Evolutionary conservation across 2,797 vertebrate genomes (phyloP).

Genomic region (Labroides dimidiatus): DNA sequence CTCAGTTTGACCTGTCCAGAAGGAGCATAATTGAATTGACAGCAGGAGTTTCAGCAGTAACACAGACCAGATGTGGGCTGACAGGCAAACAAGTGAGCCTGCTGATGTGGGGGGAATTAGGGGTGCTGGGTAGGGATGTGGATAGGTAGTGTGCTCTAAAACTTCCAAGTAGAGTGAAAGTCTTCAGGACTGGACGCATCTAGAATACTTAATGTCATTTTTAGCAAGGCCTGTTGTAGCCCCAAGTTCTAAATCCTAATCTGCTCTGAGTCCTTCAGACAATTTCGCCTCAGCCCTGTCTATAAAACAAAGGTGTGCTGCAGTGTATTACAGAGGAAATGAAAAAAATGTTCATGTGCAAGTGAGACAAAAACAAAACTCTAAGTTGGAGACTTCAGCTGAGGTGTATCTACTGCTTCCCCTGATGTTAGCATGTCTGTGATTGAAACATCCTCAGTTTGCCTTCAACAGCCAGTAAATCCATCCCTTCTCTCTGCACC

Average conservation of each 20-base stretch:
- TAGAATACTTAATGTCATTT: slow-evolving; percentile 13
- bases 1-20: slow-evolving; percentile 47
- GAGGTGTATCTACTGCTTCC: no score
- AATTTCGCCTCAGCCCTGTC: background rate
- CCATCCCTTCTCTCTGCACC: slow-evolving; percentile 31
- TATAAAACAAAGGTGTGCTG: background rate
- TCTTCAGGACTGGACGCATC: slow-evolving; percentile 2
- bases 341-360: background rate
- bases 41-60: slow-evolving; percentile 65
- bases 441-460: slow-evolving; percentile 45
- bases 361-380: no score
- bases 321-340: background rate
- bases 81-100: slow-evolving; percentile 45
- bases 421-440: slow-evolving; percentile 25
- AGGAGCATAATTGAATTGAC: slow-evolving; percentile 71
- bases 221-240: no score
- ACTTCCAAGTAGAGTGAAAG: slow-evolving; percentile 34
- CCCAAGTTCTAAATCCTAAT: slow-evolving; percentile 13
- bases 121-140: slow-evolving; percentile 17
- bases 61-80: slow-evolving; percentile 74
- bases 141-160: slow-evolving; percentile 17
- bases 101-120: slow-evolving; percentile 37
- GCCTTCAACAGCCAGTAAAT: slow-evolving; percentile 23
- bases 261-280: background rate
- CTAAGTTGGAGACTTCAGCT: no score